phyloP scores from a whole-genome alignment of 2,113 vertebrate species.

The Athene cunicularia region DNA sequence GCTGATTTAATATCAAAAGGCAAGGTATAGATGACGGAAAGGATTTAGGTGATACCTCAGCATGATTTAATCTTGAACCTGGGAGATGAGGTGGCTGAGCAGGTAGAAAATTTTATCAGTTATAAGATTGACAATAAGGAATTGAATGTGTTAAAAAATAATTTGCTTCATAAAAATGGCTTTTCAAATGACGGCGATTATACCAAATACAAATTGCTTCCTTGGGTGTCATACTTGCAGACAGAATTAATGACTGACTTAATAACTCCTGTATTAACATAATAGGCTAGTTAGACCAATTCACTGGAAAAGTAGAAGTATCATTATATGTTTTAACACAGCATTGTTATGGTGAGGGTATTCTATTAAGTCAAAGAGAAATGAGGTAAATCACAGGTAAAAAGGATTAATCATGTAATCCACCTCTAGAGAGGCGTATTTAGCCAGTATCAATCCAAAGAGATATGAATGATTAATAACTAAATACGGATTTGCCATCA shows the following conservation, averaged over 20 bases:
- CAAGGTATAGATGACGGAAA: not conserved
- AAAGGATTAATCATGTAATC: not conserved
- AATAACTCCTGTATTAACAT: slow-evolving; percentile 37
- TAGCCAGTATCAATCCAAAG: not conserved
- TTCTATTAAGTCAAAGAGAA: slow-evolving; percentile 1
- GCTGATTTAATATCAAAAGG: not conserved
- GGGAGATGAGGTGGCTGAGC: not conserved
- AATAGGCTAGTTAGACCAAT: slow-evolving; percentile 47
- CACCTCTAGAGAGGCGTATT: not conserved
- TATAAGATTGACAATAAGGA: not conserved
- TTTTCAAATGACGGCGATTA: slow-evolving; percentile 43
- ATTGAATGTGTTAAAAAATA: slow-evolving; percentile 8
- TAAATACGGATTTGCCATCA: not conserved
- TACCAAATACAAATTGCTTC: slow-evolving; percentile 30
- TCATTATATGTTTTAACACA: slow-evolving; percentile 16
- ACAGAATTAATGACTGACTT: slow-evolving; percentile 52
- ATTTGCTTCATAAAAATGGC: not conserved
- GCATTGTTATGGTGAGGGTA: not conserved
- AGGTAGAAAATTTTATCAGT: not conserved
- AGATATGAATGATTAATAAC: not conserved
- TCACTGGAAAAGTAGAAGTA: slow-evolving; percentile 27
- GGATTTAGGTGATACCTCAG: not conserved
- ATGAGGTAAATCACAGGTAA: not conserved
- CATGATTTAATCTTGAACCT: not conserved
- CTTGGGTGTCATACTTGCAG: slow-evolving; percentile 38